These are phyloP conservation scores for Apis laboriosa DNA, from an alignment of 1,140 invertebrate species.

Conservation along the genomic window DNA sequence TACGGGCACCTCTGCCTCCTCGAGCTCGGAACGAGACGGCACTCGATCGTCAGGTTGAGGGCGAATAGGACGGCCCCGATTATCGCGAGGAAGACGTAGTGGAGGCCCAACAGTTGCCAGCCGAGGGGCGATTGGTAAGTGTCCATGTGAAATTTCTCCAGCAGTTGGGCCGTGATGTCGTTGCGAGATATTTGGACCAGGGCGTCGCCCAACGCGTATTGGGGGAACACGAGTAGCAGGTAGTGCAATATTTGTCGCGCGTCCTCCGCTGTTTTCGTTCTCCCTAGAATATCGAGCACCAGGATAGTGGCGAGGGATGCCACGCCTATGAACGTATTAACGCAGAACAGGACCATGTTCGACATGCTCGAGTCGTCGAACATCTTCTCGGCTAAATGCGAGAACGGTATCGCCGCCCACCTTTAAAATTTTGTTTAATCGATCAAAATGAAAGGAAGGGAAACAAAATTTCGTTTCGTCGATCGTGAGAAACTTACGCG, in stretches of 20 bases:
- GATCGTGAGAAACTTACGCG: constrained; percentile 77
- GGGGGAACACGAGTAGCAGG: constrained; percentile 83
- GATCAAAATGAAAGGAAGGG: not conserved
- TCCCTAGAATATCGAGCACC: constrained; percentile 84
- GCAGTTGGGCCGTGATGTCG: constrained; percentile 82
- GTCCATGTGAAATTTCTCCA: constrained; percentile 84
- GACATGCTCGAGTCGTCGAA: constrained; percentile 84
- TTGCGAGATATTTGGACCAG: constrained; percentile 85
- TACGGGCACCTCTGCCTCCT: constrained; percentile 60
- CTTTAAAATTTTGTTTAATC: constrained; percentile 56
- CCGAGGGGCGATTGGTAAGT: constrained; percentile 84
- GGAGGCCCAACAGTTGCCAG: constrained; percentile 81
- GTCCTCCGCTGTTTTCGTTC: constrained; percentile 81
- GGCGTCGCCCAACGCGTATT: constrained; percentile 84
- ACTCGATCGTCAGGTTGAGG: constrained; percentile 84
- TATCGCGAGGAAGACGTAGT: constrained; percentile 80
- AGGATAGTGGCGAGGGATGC: constrained; percentile 83
- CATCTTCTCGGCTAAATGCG: constrained; percentile 83
- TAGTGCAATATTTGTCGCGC: constrained; percentile 83
- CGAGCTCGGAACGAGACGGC: constrained; percentile 75
- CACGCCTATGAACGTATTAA: constrained; percentile 84
- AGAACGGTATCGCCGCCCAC: constrained; percentile 81
- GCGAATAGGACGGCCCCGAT: constrained; percentile 80
- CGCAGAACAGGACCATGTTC: constrained; percentile 85
- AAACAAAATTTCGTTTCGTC: too few relatives aligned